Conservation (phyloP, 2,888 invertebrate species). For the Dryadula phaetusa region DNA sequence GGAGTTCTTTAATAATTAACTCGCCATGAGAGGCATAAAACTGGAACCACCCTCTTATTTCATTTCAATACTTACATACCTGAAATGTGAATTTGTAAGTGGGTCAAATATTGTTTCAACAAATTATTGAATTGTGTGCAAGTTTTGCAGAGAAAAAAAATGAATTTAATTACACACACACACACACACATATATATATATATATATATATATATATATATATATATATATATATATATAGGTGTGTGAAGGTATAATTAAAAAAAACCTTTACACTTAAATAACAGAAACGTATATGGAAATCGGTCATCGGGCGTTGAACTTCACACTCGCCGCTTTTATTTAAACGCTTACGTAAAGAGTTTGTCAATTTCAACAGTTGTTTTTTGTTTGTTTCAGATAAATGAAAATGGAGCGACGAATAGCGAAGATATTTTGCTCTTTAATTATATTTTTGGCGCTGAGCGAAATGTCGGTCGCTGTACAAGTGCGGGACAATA, state of each 20-base stretch:
- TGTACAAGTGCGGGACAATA: slow-evolving; percentile 76
- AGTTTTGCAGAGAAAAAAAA: not conserved
- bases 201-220: too few species aligned
- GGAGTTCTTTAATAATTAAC: slow-evolving; percentile 41
- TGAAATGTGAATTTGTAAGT: slow-evolving; percentile 15
- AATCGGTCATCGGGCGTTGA: slow-evolving; percentile 8
- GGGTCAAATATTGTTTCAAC: slow-evolving; percentile 28
- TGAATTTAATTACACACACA: not conserved
- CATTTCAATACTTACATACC: slow-evolving; percentile 20
- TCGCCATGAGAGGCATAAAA: slow-evolving; percentile 16
- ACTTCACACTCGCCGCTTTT: slow-evolving; percentile 18
- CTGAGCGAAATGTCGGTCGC: slow-evolving; percentile 79
- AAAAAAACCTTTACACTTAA: not conserved
- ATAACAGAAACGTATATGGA: slow-evolving; percentile 16
- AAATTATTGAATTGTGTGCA: slow-evolving; percentile 17
- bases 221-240: too few species aligned
- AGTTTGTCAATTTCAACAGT: slow-evolving; percentile 6
- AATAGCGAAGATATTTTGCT: slow-evolving; percentile 71
- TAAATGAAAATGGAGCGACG: slow-evolving; percentile 72
- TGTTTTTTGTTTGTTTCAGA: slow-evolving; percentile 72
- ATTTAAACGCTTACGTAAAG: slow-evolving; percentile 10
- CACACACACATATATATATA: too few species aligned
- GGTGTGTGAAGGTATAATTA: not conserved
- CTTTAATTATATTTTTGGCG: slow-evolving; percentile 73
- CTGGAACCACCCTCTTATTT: slow-evolving; percentile 20